These are phyloP conservation scores for Turritopsis dohrnii DNA, from an alignment of 30 jellyfish, hydroid and myxozoan genomes.

Conservation along the genomic window DNA sequence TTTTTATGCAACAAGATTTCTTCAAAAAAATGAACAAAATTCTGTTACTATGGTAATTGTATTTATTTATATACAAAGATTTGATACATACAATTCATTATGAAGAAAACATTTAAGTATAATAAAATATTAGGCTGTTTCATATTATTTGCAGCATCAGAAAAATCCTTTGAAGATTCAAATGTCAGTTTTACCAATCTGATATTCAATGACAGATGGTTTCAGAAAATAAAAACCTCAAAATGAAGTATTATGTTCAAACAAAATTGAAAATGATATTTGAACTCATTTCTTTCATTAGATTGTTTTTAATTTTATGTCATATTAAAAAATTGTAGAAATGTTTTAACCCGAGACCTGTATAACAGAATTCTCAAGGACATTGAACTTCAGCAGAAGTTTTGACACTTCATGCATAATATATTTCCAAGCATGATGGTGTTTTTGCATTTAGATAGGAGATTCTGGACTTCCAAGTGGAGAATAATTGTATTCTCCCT, in stretches of 20 bases:
- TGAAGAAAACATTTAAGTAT: too few relatives aligned
- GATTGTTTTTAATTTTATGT: background rate
- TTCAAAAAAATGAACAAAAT: too few relatives aligned
- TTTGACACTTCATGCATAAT: background rate
- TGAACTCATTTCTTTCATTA: background rate
- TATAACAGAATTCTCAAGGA: background rate
- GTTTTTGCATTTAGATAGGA: background rate
- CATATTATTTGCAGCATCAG: too few relatives aligned
- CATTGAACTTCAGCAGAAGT: background rate
- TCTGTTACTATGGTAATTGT: too few relatives aligned
- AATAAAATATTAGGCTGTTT: too few relatives aligned
- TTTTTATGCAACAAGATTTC: too few relatives aligned
- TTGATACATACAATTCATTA: too few relatives aligned
- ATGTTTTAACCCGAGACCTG: background rate
- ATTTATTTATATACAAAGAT: too few relatives aligned
- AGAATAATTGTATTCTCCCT: conserved; percentile 29
- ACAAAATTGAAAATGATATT: background rate
- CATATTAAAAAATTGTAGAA: background rate
- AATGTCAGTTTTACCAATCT: background rate
- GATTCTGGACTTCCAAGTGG: conserved; percentile 29
- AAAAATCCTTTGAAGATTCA: background rate
- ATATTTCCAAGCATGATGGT: background rate
- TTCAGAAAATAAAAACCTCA: background rate
- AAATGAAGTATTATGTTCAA: background rate
- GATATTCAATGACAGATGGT: background rate